These are phyloP conservation scores for Procavia capensis DNA, from an alignment of 2,113 vertebrate species.

Conservation along the genomic window DNA sequence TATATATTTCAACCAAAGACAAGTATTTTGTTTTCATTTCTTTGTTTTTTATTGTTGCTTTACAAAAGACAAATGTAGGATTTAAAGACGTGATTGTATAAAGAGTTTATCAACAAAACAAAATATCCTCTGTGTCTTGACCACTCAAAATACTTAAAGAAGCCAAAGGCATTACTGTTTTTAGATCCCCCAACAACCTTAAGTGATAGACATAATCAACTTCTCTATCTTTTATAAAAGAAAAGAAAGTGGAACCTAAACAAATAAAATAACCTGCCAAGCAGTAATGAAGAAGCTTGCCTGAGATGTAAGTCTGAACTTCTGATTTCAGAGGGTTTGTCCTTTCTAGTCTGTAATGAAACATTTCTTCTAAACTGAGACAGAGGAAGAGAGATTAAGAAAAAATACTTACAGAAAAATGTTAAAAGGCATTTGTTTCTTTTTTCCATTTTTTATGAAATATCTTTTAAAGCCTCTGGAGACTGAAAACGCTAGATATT, in stretches of 20 bases:
- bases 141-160: slow-evolving; percentile 41
- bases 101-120: not conserved
- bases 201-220: not conserved
- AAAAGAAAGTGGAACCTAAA: not conserved
- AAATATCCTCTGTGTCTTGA: not conserved
- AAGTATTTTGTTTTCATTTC: not conserved
- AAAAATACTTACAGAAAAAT: not conserved
- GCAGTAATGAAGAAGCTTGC: not conserved
- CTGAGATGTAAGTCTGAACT: not conserved
- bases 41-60: not conserved
- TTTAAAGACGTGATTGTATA: not conserved
- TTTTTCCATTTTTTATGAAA: not conserved
- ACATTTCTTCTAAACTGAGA: not conserved
- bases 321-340: not conserved
- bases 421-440: not conserved
- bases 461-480: not conserved
- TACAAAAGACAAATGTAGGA: not conserved
- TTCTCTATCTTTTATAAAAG: not conserved
- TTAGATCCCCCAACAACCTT: not conserved
- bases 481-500: not conserved
- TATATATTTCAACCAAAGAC: slow-evolving; percentile 32
- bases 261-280: not conserved
- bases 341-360: not conserved
- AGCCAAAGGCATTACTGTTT: not conserved
- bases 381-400: not conserved